A percentile compares a stretch with the other conserved stretches of the same genome.
phyloP scores from a whole-genome alignment of 2,888 invertebrate species.

The Chymomyza amoena region DNA sequence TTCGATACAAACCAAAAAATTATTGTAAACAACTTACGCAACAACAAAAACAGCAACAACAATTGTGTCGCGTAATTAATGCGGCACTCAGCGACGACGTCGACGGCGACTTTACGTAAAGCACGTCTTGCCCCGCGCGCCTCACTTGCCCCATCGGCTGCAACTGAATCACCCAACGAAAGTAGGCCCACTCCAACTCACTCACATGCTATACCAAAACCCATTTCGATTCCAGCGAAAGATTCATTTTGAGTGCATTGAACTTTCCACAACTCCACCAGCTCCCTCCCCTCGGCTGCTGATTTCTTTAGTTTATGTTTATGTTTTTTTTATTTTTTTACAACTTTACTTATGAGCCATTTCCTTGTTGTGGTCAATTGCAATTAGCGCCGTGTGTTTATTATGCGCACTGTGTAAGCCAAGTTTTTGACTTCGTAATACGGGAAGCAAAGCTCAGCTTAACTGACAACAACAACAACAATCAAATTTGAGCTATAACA shows the following conservation, averaged over 20 bases:
- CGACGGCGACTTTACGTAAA: constrained; percentile 55
- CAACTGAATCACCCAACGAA: constrained; percentile 57
- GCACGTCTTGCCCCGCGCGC: background rate
- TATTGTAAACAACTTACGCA: constrained; percentile 72
- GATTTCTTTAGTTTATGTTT: constrained; percentile 5
- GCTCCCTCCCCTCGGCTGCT: background rate
- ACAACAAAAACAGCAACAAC: constrained; percentile 29
- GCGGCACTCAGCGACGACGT: constrained; percentile 6
- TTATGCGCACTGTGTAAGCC: background rate
- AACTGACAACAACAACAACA: constrained; percentile 16
- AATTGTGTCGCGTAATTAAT: constrained; percentile 50
- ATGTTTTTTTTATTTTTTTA: background rate
- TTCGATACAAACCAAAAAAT: constrained; percentile 33
- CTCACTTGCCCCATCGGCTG: background rate
- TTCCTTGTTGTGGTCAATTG: constrained; percentile 3
- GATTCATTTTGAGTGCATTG: constrained; percentile 50
- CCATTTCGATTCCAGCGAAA: background rate
- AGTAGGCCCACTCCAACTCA: constrained; percentile 46
- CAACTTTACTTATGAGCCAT: background rate
- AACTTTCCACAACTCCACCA: constrained; percentile 38
- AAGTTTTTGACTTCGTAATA: constrained; percentile 35
- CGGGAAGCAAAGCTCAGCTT: constrained; percentile 23
- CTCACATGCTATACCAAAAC: background rate
- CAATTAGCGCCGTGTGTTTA: constrained; percentile 36
- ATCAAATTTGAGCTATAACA: constrained; percentile 11